A percentile compares a stretch with the other conserved stretches of the same genome.
Conservation (phyloP, 2,113 vertebrate species). For the Heteronetta atricapilla region DNA sequence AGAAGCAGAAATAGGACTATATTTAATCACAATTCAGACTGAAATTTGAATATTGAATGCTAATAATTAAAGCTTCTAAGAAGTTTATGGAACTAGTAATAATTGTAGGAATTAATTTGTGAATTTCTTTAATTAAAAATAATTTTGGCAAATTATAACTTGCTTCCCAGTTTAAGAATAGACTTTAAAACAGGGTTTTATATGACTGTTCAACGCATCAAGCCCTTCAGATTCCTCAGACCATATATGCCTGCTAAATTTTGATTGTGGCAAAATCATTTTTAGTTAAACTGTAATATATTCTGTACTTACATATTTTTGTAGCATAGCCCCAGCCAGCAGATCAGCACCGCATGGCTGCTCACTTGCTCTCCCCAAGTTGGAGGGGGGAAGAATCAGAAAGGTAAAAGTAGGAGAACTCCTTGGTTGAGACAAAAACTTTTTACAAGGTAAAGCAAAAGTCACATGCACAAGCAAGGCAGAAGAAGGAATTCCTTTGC, state of each 20-base stretch:
- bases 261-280: not conserved
- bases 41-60: conserved; percentile 38
- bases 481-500: not conserved
- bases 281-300: not conserved
- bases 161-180: conserved; percentile 17
- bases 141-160: not conserved
- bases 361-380: not conserved
- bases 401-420: not conserved
- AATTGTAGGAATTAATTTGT: conserved; percentile 26
- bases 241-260: not conserved
- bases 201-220: not conserved
- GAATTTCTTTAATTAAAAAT: conserved; percentile 41
- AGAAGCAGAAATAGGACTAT: not conserved
- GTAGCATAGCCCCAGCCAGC: not conserved
- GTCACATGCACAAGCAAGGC: not conserved
- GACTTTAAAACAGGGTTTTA: not conserved
- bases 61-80: conserved; percentile 38
- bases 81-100: conserved; percentile 20
- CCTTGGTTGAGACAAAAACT: not conserved
- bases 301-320: not conserved
- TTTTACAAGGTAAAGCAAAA: not conserved
- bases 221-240: not conserved
- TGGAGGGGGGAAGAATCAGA: not conserved
- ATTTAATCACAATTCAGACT: conserved; percentile 27
- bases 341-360: not conserved